A percentile compares a stretch with the other conserved stretches of the same genome.
Conservation (phyloP, 2,797 vertebrate genomes). For the Varecia variegata region DNA sequence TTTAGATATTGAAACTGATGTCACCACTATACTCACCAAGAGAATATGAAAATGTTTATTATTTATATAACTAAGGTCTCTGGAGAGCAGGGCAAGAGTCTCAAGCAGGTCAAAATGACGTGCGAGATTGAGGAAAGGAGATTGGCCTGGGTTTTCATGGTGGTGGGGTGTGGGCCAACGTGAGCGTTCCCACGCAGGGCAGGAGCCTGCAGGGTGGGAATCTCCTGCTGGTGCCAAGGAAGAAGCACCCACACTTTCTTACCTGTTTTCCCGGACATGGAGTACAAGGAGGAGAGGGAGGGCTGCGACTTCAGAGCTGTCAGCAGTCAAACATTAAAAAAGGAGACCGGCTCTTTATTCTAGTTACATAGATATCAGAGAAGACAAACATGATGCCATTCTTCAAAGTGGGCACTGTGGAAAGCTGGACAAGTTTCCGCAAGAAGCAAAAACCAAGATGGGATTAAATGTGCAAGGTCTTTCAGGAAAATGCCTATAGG, state of each 20-base stretch:
- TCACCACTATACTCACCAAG: background rate
- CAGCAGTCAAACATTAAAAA: background rate
- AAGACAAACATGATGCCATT: background rate
- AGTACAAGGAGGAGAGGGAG: background rate
- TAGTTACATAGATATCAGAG: background rate
- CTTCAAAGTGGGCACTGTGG: background rate
- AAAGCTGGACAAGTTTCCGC: background rate
- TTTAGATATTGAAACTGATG: background rate
- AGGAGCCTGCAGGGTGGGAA: background rate
- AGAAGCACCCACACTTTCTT: background rate
- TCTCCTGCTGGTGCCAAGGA: background rate
- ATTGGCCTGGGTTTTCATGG: background rate
- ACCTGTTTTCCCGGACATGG: background rate
- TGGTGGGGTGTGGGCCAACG: accelerated
- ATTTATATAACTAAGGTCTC: background rate
- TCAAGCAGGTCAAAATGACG: background rate
- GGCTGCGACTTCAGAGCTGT: background rate
- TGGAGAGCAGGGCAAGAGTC: too few relatives aligned
- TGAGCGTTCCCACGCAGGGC: background rate
- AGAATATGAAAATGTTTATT: background rate
- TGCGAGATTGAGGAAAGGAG: background rate
- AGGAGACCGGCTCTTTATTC: background rate
- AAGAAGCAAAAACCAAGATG: background rate
- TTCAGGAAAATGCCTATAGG: background rate
- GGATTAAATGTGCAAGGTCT: background rate